A percentile compares a stretch with the other conserved stretches of the same genome.
These are phyloP conservation scores for Sebastes vulpes DNA, from an alignment of 2,797 vertebrate species.

Conservation along the genomic window DNA sequence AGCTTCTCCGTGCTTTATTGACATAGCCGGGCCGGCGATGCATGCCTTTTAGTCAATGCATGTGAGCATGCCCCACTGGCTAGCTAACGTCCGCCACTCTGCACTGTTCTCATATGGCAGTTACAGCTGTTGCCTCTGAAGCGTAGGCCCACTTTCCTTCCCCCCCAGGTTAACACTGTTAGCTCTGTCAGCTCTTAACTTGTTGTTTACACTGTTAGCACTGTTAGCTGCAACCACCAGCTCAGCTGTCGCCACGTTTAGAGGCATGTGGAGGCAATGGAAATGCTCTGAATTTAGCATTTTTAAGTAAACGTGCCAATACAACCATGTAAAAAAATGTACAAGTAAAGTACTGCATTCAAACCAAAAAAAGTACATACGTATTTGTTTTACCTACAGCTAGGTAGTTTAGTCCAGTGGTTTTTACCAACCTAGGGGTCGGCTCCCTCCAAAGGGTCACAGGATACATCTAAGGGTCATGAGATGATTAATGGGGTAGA, in stretches of 20 bases:
- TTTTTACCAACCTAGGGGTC: not conserved
- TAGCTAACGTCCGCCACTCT: not conserved
- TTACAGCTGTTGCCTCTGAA: too few species aligned
- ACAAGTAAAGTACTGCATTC: too few species aligned
- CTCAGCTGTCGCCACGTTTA: not conserved
- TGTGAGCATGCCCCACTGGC: too few species aligned
- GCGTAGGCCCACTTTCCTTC: too few species aligned
- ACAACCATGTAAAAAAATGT: too few species aligned
- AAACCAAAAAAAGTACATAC: too few species aligned
- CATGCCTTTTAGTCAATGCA: too few species aligned
- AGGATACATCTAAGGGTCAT: not conserved
- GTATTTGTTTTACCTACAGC: too few species aligned
- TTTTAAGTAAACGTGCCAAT: not conserved
- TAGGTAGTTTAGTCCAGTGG: not conserved
- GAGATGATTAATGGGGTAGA: not conserved
- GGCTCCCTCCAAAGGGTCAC: not conserved
- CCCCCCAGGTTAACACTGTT: not conserved
- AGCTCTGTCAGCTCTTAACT: not conserved
- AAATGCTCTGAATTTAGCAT: not conserved
- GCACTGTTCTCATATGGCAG: fast-evolving
- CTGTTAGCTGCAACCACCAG: not conserved
- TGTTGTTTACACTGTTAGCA: not conserved
- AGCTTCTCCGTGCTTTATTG: too few species aligned
- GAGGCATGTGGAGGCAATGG: not conserved
- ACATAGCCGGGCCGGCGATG: fast-evolving